Base-by-base conservation (phyloP, 2,113 vertebrate genomes). In the Strigops habroptila region DNA sequence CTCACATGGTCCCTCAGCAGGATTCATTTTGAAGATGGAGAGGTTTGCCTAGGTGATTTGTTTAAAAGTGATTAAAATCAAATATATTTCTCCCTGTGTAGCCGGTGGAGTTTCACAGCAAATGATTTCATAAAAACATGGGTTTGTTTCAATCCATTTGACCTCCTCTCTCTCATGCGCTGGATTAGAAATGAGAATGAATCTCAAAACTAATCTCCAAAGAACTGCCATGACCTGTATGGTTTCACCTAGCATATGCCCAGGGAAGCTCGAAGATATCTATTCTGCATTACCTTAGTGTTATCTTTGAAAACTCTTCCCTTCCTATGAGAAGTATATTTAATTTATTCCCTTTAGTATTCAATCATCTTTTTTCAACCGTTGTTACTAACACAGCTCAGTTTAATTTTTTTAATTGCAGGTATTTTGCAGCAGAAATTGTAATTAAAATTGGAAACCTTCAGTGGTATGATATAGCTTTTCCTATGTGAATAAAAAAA, bases 51-150 rank as follows among this genome's bases (percentile, higher is more conserved):
- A 79, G 84, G 49, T 80, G 53, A 65, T 77, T 91, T 90, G 31
- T 91, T 85, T 91, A 82, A 55, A 92, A 94, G 37, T 80, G 18
- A 70, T 91, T 93, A 67, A 90, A 96, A 90, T 85, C 73, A 89
- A 93, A 85, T 39, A 8, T 69, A 67, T 89, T 86, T 71, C 52
- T 78, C 68, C 44, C 27, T 88, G 53, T 80, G 28, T 19, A 90
- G 65, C 68, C 63, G 39, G 73, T 67, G 35, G 59, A 92, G 30
- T 68, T 86, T 92, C 41, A 60, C 25, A 92, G 30, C 28, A 85
- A 81, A 89, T 60, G 18, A 24, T 73, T 91, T 70, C 49, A 73
- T n/a, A 79, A 64, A 82, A 89, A 57, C 21, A 27, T 39, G 24
- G 37, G 14, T 70, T 93, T 90, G 59, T 84, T 95, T 91, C 77